phyloP scores from a whole-genome alignment of 2,113 vertebrate species.

The Talpa occidentalis region DNA sequence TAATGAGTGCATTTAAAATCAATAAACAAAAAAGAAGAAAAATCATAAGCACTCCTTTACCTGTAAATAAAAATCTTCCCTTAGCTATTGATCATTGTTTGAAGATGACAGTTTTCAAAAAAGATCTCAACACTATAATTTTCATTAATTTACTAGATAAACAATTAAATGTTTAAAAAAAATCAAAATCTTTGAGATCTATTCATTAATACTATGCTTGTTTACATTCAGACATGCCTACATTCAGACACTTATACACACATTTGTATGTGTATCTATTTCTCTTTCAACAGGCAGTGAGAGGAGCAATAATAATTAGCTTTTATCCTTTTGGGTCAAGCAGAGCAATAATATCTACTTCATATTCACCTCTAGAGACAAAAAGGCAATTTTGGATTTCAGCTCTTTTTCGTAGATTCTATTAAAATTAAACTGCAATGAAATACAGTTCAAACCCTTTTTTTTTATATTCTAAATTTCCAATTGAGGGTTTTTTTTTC shows the following conservation, averaged over 20 bases:
- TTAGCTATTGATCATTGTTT: not conserved
- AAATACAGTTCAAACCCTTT: slow-evolving; percentile 12
- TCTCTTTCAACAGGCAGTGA: not conserved
- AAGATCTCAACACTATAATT: not conserved
- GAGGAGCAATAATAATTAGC: slow-evolving; percentile 6
- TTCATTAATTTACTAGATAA: not conserved
- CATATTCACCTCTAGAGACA: slow-evolving; percentile 37
- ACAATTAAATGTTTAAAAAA: not conserved
- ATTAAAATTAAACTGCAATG: slow-evolving; percentile 53
- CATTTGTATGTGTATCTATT: not conserved
- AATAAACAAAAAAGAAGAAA: slow-evolving; percentile 8
- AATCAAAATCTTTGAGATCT: not conserved
- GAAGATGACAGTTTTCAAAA: not conserved
- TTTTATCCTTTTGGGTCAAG: slow-evolving; percentile 38
- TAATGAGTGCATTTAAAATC: not conserved
- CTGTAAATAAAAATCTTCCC: not conserved
- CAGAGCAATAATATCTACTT: not conserved
- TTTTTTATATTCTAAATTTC: slow-evolving; percentile 46
- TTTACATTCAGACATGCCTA: not conserved
- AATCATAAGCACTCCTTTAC: not conserved
- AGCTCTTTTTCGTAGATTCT: slow-evolving; percentile 49
- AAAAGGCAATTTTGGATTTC: slow-evolving; percentile 48
- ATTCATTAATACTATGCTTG: not conserved
- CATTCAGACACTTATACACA: not conserved
- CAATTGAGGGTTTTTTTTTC: not conserved